Conservation (phyloP, 2,113 vertebrate genomes). For the Herpailurus yagouaroundi region DNA sequence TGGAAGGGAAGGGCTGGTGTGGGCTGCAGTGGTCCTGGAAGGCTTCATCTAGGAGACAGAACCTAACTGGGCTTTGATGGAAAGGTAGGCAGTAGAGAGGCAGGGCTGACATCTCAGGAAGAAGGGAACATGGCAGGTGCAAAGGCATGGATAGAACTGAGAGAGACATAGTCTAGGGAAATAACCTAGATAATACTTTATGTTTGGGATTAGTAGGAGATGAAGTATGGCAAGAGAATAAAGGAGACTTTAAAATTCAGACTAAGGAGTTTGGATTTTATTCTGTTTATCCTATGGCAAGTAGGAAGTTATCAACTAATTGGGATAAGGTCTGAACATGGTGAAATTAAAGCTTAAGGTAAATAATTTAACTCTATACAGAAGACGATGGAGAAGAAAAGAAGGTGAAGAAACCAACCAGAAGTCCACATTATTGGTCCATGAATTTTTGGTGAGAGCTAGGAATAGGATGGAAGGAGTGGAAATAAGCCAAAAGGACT, state of each 20-base stretch:
- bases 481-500: not conserved
- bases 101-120: not conserved
- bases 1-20: not conserved
- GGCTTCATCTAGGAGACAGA: not conserved
- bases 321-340: not conserved
- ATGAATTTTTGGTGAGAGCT: not conserved
- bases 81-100: not conserved
- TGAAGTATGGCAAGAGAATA: not conserved
- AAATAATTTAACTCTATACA: not conserved
- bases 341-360: not conserved
- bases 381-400: not conserved
- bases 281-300: not conserved
- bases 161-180: not conserved
- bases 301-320: not conserved
- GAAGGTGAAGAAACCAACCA: not conserved
- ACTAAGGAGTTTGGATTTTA: not conserved
- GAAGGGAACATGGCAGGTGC: not conserved
- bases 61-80: not conserved
- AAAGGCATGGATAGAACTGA: not conserved
- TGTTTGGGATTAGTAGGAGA: not conserved
- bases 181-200: not conserved
- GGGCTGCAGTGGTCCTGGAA: not conserved
- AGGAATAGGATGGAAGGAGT: not conserved
- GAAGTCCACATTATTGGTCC: not conserved
- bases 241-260: not conserved